phyloP scores from a whole-genome alignment of 1,140 invertebrate genomes.

The Drosophila repleta region DNA sequence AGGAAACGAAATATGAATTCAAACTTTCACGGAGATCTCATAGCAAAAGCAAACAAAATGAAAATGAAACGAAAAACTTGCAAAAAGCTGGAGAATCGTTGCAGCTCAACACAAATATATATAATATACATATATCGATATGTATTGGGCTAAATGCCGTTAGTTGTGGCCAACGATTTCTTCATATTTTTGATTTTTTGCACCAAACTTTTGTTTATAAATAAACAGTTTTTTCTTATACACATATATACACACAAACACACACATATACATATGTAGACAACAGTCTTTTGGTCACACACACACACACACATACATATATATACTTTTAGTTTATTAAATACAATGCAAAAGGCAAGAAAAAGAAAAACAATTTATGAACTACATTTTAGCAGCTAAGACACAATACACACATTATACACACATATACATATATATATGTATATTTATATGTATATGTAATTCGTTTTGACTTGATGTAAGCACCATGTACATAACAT shows the following conservation, averaged over 20 bases:
- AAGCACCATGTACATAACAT: constrained; percentile 57
- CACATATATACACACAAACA: constrained; percentile 9
- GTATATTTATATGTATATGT: constrained; percentile 2
- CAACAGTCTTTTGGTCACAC: constrained; percentile 31
- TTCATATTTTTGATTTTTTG: constrained; percentile 39
- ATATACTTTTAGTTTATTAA: constrained; percentile 47
- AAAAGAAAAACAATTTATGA: constrained; percentile 52
- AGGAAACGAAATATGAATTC: constrained; percentile 69
- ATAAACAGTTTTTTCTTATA: constrained; percentile 59
- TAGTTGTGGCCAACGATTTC: constrained; percentile 29
- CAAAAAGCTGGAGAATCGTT: constrained; percentile 30
- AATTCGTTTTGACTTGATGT: constrained; percentile 47
- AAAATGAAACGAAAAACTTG: constrained; percentile 53
- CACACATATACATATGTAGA: constrained; percentile 32
- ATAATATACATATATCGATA: background rate
- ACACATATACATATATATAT: constrained; percentile 1
- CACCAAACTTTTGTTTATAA: constrained; percentile 64
- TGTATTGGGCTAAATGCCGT: background rate
- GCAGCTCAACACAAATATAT: background rate
- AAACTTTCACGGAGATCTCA: constrained; percentile 83
- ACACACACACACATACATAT: constrained; percentile 14
- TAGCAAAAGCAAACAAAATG: constrained; percentile 58
- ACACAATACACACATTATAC: constrained; percentile 26
- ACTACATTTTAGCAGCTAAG: constrained; percentile 46
- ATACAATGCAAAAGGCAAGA: constrained; percentile 53